Evolutionary conservation across 2,113 vertebrate species (phyloP).

Genomic region (Tragelaphus imberbis): DNA sequence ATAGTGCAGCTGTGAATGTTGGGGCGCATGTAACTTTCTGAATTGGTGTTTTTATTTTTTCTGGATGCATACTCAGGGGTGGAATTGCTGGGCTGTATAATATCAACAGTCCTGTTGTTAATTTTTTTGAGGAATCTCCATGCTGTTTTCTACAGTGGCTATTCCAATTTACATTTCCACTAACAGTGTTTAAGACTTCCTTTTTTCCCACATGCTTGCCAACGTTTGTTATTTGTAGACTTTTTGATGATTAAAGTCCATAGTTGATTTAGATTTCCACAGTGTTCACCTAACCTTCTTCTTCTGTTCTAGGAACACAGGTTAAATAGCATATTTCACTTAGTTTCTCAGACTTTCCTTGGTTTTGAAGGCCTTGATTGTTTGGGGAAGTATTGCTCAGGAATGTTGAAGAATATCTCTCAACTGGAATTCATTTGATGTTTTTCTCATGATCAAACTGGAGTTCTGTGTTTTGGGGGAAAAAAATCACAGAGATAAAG

Average conservation of each 20-base stretch:
- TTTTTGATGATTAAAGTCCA: not conserved
- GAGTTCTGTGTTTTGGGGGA: not conserved
- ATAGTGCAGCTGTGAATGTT: not conserved
- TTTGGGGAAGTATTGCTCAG: not conserved
- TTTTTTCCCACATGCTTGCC: not conserved
- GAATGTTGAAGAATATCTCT: not conserved
- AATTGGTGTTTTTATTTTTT: not conserved
- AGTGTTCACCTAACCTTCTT: not conserved
- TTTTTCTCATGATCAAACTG: not conserved
- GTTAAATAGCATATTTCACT: not conserved
- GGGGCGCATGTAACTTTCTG: not conserved
- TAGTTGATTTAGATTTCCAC: not conserved
- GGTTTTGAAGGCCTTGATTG: not conserved
- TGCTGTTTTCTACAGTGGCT: not conserved
- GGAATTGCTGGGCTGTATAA: not conserved
- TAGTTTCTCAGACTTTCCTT: not conserved
- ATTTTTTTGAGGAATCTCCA: not conserved
- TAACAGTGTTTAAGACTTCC: not conserved
- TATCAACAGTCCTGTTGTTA: not conserved
- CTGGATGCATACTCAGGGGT: not conserved
- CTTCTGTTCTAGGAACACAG: not conserved
- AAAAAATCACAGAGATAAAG: not conserved
- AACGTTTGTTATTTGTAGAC: not conserved
- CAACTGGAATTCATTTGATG: not conserved
- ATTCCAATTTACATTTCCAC: not conserved